phyloP scores from a whole-genome alignment of 1,140 invertebrate genomes.

The Camponotus vicinus region DNA sequence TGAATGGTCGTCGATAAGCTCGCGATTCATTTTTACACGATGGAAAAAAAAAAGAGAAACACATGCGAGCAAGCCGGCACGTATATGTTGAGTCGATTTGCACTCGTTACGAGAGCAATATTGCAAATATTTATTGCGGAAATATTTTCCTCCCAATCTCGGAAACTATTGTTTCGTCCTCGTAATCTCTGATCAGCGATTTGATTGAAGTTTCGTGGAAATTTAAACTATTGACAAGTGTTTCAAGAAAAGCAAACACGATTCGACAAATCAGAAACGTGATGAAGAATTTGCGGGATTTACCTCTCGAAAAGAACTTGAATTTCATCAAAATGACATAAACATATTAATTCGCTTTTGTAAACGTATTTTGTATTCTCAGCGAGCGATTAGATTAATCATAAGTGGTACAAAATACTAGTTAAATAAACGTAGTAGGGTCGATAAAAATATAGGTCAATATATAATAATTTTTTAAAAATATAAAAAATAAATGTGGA shows the following conservation, averaged over 20 bases:
- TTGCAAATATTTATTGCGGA: constrained; percentile 52
- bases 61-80: constrained; percentile 5
- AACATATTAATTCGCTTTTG: neutral
- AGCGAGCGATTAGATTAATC: neutral
- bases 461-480: neutral
- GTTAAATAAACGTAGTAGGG: neutral
- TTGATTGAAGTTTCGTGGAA: constrained; percentile 10
- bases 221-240: neutral
- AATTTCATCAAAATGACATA: neutral
- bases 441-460: neutral
- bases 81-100: constrained; percentile 36
- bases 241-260: neutral
- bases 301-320: neutral
- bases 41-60: constrained; percentile 26
- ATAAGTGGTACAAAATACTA: neutral
- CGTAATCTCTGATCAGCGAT: constrained; percentile 32
- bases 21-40: constrained; percentile 33
- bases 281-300: neutral
- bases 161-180: constrained; percentile 24
- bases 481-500: too few species aligned
- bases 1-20: constrained; percentile 43
- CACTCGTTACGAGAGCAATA: constrained; percentile 46
- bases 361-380: neutral
- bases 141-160: constrained; percentile 35
- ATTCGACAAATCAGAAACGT: neutral